Percentiles rank a stretch among this genome's conserved stretches.
Evolutionary conservation across 2,888 invertebrate genomes (phyloP).

Genomic region (Drosophila engyochracea): DNA sequence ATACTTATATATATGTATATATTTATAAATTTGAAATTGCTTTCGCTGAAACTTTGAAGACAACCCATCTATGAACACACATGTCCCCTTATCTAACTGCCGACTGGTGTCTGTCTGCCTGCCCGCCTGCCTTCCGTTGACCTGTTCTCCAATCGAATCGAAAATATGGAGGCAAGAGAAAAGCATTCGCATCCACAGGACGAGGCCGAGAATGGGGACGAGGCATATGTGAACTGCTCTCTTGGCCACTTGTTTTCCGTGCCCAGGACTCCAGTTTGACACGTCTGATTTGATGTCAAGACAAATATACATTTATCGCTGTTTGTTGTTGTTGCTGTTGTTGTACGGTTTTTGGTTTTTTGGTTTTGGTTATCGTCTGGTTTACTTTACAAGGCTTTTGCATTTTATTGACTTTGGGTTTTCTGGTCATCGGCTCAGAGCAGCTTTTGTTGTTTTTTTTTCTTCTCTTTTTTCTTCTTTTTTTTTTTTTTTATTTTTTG

Average conservation of each 20-base stretch:
- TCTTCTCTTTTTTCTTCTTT: not conserved
- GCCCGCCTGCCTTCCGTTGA: constrained; percentile 34
- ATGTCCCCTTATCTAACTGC: not conserved
- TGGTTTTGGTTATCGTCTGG: constrained; percentile 21
- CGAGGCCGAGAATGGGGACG: not conserved
- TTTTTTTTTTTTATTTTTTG: not conserved
- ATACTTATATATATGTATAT: not conserved
- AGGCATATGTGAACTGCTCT: constrained; percentile 11
- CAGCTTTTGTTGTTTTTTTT: not conserved
- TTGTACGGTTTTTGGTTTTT: constrained; percentile 14
- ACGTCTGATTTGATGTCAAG: constrained; percentile 69
- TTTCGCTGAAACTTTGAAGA: constrained; percentile 40
- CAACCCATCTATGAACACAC: constrained; percentile 40
- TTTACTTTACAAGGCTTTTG: constrained; percentile 38
- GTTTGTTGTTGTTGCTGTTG: constrained; percentile 19
- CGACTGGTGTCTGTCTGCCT: constrained; percentile 1
- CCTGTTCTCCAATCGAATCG: constrained; percentile 21
- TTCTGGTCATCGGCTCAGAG: constrained; percentile 22
- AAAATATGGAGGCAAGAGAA: constrained; percentile 1
- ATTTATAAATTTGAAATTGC: constrained; percentile 33
- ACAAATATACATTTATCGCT: constrained; percentile 59
- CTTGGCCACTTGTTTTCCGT: constrained; percentile 33
- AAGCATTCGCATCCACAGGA: not conserved
- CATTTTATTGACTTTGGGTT: constrained; percentile 43
- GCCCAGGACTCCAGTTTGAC: constrained; percentile 48